Evolutionary conservation across 1,140 invertebrate genomes (phyloP), one percentile per base, ranked within the genome.

Genomic region (Aphelenchoides avenae): DNA sequence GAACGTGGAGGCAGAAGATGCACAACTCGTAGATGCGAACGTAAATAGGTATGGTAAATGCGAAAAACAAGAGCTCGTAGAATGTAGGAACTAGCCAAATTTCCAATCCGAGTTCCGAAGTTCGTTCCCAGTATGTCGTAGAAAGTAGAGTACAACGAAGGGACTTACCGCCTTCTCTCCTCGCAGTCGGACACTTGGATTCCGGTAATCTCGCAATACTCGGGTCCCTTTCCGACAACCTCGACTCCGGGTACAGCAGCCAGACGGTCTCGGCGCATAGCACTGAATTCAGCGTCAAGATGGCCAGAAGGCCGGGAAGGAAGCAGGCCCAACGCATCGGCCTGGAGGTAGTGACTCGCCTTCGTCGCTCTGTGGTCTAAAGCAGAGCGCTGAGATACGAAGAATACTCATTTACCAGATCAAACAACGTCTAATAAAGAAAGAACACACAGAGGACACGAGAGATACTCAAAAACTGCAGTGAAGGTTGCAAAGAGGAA

Each of bases 111-210:
- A 5, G 6, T 13, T 15, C 9, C 29, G 15, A 20, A 54, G 26
- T 6, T 37, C 42, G 20, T 50, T 53, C 49, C 13, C 13, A 18
- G 22, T 58, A 26, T 66, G 7, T 5, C 22, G 18, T 36, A 49
- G 15, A 3, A 34, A 15, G 15, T 50, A 27, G n/a, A 30, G 22
- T 18, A 7, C 18, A 7, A 56, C 29, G 3, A 64, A 30, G 7
- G 15, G 7, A 57, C 59, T 64, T 29, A 65, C 63, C 63, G 13
- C 64, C 64, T 54, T 22, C 20, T n/a, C 40, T 52, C 22, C 30
- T 58, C 26, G 50, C 56, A 34, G 66, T 65, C 11, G 63, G 63
- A 34, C 63, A 65, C 7, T 33, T 70, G n/a, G 57, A 42, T 33
- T 65, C 63, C 3, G 63, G 59, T 18, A 65, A 9, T n/a, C 63